These are phyloP conservation scores for Mamestra configurata DNA, from an alignment of 1,140 invertebrate species.

Conservation along the genomic window DNA sequence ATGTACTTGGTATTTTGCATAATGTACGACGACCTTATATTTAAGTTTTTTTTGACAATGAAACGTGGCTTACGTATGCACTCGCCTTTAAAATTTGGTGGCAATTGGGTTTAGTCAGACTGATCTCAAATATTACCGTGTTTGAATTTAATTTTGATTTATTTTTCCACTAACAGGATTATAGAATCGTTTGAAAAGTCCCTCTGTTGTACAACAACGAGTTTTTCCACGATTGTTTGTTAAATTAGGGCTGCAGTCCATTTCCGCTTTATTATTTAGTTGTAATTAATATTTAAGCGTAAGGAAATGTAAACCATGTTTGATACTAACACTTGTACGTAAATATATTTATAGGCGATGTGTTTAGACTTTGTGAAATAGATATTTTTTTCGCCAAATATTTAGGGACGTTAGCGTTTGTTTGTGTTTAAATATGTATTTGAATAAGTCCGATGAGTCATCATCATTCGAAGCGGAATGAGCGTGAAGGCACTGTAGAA, in stretches of 20 bases:
- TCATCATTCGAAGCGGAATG: neutral
- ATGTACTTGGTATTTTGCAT: constrained; percentile 53
- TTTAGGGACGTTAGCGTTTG: constrained; percentile 16
- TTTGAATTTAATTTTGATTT: constrained; percentile 48
- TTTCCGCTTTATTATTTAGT: constrained; percentile 7
- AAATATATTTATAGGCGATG: constrained; percentile 12
- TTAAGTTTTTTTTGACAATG: constrained; percentile 33
- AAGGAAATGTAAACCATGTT: constrained; percentile 42
- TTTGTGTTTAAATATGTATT: constrained; percentile 11
- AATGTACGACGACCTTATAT: constrained; percentile 47
- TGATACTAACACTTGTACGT: constrained; percentile 36
- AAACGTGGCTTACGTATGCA: constrained; percentile 53
- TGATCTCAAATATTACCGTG: constrained; percentile 72
- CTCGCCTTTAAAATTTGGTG: constrained; percentile 52
- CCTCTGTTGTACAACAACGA: neutral
- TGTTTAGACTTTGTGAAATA: constrained; percentile 6
- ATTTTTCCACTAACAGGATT: constrained; percentile 25
- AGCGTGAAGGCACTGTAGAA: neutral
- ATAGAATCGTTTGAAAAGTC: constrained; percentile 15
- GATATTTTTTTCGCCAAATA: constrained; percentile 30
- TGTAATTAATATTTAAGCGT: constrained; percentile 18
- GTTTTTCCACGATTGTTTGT: neutral
- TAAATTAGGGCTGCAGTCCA: constrained; percentile 12
- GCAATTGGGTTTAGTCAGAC: constrained; percentile 68
- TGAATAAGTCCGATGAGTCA: constrained; percentile 9